A percentile compares a stretch with the other conserved stretches of the same genome.
These are phyloP conservation scores for Phaedon cochleariae DNA, from an alignment of 2,888 invertebrate genomes.

Conservation along the genomic window DNA sequence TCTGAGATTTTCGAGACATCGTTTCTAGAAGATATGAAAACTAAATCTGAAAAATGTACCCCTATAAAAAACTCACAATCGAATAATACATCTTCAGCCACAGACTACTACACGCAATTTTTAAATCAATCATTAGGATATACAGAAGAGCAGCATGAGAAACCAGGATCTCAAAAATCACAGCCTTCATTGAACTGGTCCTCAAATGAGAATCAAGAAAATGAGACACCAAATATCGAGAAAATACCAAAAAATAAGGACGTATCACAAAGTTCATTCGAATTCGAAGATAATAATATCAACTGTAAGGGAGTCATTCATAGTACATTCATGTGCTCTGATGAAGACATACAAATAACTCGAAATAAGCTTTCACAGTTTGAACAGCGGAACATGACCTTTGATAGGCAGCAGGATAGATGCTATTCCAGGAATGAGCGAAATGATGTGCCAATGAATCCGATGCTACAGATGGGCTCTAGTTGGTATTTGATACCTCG, in stretches of 20 bases:
- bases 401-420: not conserved
- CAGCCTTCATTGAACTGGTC: not conserved
- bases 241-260: not conserved
- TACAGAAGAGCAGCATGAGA: constrained; percentile 7
- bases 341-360: not conserved
- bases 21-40: constrained; percentile 3
- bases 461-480: not conserved
- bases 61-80: constrained; percentile 9
- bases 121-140: constrained; percentile 2
- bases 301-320: not conserved
- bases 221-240: not conserved
- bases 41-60: not conserved
- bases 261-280: not conserved
- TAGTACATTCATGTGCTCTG: not conserved
- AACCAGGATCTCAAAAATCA: not conserved
- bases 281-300: not conserved
- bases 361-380: not conserved
- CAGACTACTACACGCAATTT: constrained; percentile 19
- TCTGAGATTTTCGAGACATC: constrained; percentile 16
- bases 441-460: not conserved
- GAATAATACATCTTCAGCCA: constrained; percentile 9
- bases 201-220: constrained; percentile 8
- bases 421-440: not conserved
- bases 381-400: not conserved
- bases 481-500: not conserved